Conservation (phyloP, 2,113 vertebrate species). For the Xenopus borealis region DNA sequence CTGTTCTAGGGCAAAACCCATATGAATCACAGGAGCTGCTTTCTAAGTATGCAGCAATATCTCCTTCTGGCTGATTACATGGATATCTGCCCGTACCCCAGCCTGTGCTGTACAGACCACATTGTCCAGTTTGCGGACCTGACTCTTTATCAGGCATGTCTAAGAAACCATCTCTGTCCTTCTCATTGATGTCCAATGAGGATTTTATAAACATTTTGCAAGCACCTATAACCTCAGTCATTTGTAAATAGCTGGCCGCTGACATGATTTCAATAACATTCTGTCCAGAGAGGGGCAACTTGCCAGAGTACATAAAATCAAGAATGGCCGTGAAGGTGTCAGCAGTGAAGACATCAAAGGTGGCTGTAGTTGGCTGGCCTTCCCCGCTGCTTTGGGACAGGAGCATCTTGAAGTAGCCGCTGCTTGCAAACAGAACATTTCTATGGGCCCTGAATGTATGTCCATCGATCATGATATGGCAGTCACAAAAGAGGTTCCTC, state of each 20-base stretch:
- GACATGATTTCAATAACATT: conserved; percentile 98
- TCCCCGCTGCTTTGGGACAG: conserved; percentile 81
- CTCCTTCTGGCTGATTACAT: conserved; percentile 48
- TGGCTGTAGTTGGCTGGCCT: conserved; percentile 75
- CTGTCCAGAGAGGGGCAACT: conserved; percentile 82
- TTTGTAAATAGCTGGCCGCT: conserved; percentile 92
- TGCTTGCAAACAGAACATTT: conserved; percentile 90
- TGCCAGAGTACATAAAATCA: conserved; percentile 93
- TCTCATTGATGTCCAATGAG: conserved; percentile 80
- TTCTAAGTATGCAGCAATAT: conserved; percentile 49
- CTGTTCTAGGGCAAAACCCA: conserved; percentile 54
- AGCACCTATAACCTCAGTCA: conserved; percentile 91
- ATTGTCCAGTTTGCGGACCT: conserved; percentile 48
- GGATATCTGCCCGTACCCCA: conserved; percentile 61
- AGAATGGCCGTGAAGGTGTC: conserved; percentile 90
- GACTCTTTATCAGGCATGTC: conserved; percentile 72
- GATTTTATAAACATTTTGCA: conserved; percentile 97
- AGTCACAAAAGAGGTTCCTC: conserved; percentile 92
- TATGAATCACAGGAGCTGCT: conserved; percentile 61
- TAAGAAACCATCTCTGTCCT: conserved; percentile 78
- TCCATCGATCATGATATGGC: conserved; percentile 87
- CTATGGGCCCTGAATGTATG: conserved; percentile 91
- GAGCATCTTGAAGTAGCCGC: conserved; percentile 95
- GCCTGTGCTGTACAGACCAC: conserved; percentile 50
- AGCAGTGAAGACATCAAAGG: conserved; percentile 87